Base-by-base conservation (phyloP, 2,113 vertebrate species). In the Zosterops borbonicus region DNA sequence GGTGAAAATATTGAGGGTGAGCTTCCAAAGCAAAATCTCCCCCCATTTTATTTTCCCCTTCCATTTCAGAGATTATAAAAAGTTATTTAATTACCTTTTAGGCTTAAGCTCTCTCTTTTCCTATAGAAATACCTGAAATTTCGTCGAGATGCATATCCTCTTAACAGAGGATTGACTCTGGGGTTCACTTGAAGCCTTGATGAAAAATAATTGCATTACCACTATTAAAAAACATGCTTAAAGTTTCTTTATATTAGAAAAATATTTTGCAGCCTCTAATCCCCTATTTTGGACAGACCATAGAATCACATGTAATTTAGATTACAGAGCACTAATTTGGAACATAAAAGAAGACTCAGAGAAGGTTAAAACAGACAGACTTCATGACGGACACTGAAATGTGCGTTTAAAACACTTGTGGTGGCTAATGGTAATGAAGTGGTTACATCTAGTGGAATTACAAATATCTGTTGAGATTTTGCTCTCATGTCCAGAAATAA, bases 11-110 rank as follows among this genome's bases (percentile, higher is more conserved):
- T 19, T 35, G 7, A 50, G 9, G 37, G 62, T 35, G 8, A 63
- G 2, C 6, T 62, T 78, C 13, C 23, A 52, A 83, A 68, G 8
- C 3, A 71, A 9, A 74, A 59, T 50, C 1, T 31, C 1, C 5
- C 1, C 37, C 1, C 17, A 37, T 22, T 20, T 53, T 25, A 8
- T 33, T 17, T 17, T 11, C 2, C 1, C 7, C 7, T 39, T 31
- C 16, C 33, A 14, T 25, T 58, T 3, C 6, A 56, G 28, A 67
- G 9, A 31, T 18, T 5, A 16, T 19, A 22, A 25, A 39, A 63
- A 52, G 4, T 23, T 9, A 41, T 68, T 80, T 42, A 77, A 65
- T 13, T 6, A 41, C 5, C 2, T 65, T 49, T 6, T 28, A 37
- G 8, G 24, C 37, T 58, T 78, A 69, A 62, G 4, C 2, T 35